Conservation (phyloP, 64 coral and sea anemone species). For the Porites australiensis region DNA sequence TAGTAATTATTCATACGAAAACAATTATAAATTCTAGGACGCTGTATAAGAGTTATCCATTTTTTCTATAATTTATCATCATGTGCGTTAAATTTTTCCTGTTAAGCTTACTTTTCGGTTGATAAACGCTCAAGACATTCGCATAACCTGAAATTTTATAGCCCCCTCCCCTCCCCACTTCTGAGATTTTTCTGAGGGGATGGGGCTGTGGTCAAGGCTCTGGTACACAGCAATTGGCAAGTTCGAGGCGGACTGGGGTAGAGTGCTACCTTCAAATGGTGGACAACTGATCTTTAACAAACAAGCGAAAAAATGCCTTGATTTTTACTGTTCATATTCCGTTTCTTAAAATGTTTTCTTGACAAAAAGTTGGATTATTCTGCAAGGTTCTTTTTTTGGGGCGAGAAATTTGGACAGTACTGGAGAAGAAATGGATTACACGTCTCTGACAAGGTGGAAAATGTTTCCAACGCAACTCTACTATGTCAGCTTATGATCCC, state of each 20-base stretch:
- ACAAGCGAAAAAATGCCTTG: too few relatives aligned
- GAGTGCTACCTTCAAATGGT: neutral
- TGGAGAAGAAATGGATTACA: neutral
- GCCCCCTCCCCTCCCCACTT: too few relatives aligned
- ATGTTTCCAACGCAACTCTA: conserved; percentile 7
- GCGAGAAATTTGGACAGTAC: neutral
- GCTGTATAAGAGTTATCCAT: too few relatives aligned
- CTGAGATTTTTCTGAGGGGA: too few relatives aligned
- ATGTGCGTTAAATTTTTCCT: too few relatives aligned
- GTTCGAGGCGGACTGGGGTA: neutral
- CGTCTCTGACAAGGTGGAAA: neutral
- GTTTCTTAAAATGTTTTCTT: neutral
- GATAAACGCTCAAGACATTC: too few relatives aligned
- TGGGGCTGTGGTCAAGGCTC: too few relatives aligned
- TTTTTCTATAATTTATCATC: too few relatives aligned
- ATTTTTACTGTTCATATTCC: neutral
- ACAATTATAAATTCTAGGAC: too few relatives aligned
- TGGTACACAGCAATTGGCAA: neutral
- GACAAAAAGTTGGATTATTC: neutral
- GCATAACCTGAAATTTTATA: too few relatives aligned
- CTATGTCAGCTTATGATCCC: conserved; percentile 13
- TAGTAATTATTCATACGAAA: too few relatives aligned
- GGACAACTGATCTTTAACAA: neutral
- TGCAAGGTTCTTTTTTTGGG: neutral
- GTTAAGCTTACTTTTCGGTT: too few relatives aligned